Conservation (phyloP, 2,113 vertebrate genomes). For the Carettochelys insculpta region DNA sequence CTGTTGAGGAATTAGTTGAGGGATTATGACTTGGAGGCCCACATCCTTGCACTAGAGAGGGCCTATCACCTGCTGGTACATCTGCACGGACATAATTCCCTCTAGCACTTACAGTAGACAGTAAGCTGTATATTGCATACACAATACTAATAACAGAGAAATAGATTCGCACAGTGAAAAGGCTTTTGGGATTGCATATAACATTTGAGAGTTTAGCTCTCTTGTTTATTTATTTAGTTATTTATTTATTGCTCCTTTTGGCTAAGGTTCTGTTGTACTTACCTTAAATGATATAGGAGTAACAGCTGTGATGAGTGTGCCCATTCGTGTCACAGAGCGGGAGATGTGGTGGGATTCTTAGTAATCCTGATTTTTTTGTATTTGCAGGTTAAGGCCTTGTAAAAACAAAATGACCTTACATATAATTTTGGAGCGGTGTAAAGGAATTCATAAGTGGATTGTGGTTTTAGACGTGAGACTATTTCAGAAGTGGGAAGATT, state of each 20-base stretch:
- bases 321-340: background rate
- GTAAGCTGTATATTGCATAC: background rate
- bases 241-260: background rate
- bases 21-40: background rate
- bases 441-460: background rate
- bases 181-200: background rate
- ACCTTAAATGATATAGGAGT: background rate
- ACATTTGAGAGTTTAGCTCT: background rate
- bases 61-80: fast-evolving
- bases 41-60: background rate
- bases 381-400: background rate
- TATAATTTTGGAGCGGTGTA: background rate
- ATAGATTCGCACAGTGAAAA: background rate
- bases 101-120: background rate
- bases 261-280: background rate
- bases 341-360: background rate
- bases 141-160: background rate
- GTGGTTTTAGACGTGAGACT: background rate
- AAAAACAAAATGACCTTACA: background rate
- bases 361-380: background rate
- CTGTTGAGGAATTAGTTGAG: background rate
- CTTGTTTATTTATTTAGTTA: too few species aligned
- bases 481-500: background rate
- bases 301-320: background rate
- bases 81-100: background rate